phyloP scores from a whole-genome alignment of 2,888 invertebrate genomes.

The Xylota sylvarum region DNA sequence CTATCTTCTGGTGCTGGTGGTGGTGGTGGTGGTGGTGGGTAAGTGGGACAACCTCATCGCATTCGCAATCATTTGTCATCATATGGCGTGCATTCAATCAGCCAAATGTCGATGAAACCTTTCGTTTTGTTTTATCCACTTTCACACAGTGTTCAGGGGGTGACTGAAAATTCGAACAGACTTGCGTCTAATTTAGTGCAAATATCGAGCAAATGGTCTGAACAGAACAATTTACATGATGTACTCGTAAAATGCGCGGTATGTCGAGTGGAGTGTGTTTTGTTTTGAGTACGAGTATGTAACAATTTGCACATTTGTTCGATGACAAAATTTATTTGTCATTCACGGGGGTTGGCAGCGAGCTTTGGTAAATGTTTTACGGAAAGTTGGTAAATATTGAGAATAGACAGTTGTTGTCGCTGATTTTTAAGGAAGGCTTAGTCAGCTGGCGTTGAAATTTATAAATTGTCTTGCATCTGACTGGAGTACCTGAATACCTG shows the following conservation, averaged over 20 bases:
- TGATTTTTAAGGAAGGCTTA: constrained; percentile 8
- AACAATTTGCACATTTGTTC: constrained; percentile 74
- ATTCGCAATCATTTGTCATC: constrained; percentile 70
- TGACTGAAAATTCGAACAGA: constrained; percentile 81
- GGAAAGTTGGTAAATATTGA: constrained; percentile 39
- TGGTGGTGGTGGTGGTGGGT: background rate
- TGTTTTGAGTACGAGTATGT: constrained; percentile 49
- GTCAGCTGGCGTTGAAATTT: background rate
- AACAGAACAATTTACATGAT: constrained; percentile 64
- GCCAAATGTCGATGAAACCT: constrained; percentile 76
- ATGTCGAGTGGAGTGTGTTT: constrained; percentile 37
- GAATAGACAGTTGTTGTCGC: constrained; percentile 20
- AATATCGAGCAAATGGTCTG: constrained; percentile 80
- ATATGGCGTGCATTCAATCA: constrained; percentile 75
- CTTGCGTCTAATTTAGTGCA: constrained; percentile 82
- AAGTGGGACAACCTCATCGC: constrained; percentile 46
- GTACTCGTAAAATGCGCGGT: constrained; percentile 3
- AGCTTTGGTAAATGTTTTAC: background rate
- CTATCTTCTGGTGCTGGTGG: background rate
- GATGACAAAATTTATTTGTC: constrained; percentile 52
- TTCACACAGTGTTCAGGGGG: constrained; percentile 14
- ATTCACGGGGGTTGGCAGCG: background rate
- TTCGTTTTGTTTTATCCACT: constrained; percentile 54
- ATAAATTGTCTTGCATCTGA: background rate
- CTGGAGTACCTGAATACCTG: too few relatives aligned